Percentiles rank a stretch among this genome's conserved stretches.
Conservation (phyloP, 2,888 invertebrate species). For the Habrosyne pyritoides region DNA sequence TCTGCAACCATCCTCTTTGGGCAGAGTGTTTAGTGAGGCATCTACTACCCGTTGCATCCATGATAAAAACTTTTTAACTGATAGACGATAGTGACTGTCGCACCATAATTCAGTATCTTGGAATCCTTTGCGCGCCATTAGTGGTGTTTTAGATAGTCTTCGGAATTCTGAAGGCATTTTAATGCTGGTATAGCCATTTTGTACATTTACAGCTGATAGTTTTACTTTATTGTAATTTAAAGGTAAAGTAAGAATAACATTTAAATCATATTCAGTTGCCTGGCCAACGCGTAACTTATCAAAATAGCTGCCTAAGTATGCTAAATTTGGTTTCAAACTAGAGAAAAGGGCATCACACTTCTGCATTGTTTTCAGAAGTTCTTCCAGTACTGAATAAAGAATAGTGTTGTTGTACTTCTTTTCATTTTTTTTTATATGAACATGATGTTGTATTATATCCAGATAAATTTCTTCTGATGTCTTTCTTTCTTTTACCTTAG, state of each 20-base stretch:
- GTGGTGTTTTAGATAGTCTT: conserved; percentile 47
- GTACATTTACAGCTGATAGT: conserved; percentile 37
- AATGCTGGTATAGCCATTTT: conserved; percentile 49
- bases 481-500: conserved; percentile 20
- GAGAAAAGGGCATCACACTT: conserved; percentile 46
- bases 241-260: conserved; percentile 53
- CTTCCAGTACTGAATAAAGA: conserved; percentile 47
- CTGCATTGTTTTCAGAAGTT: conserved; percentile 50
- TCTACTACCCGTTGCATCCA: conserved; percentile 66
- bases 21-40: conserved; percentile 45
- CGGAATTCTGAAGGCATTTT: conserved; percentile 63
- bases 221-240: conserved; percentile 53
- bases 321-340: conserved; percentile 56
- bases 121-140: conserved; percentile 50
- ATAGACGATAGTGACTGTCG: conserved; percentile 44
- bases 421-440: conserved; percentile 50
- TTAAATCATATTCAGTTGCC: conserved; percentile 63
- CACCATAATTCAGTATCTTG: conserved; percentile 57
- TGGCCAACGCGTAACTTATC: conserved; percentile 61
- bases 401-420: conserved; percentile 50
- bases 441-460: conserved; percentile 45
- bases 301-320: conserved; percentile 63
- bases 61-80: conserved; percentile 45
- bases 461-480: conserved; percentile 50
- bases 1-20: conserved; percentile 41